phyloP scores from a whole-genome alignment of 2,113 vertebrate genomes.

The Burhinus bistriatus region DNA sequence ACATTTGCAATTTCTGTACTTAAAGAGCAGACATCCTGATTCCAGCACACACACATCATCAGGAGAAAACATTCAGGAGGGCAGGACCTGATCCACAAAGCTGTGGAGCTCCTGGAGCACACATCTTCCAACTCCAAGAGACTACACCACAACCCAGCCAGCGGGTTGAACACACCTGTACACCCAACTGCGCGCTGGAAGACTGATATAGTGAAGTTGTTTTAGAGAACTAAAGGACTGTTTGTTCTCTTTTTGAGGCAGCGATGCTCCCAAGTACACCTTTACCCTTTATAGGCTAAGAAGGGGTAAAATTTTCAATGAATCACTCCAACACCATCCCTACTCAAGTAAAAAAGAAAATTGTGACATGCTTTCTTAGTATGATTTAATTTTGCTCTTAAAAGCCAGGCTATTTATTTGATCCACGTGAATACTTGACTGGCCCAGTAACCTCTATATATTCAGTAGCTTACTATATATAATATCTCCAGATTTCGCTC shows the following conservation, averaged over 20 bases:
- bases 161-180: not conserved
- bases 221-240: not conserved
- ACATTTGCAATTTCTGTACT: not conserved
- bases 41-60: rapidly evolving
- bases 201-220: not conserved
- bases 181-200: not conserved
- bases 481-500: not conserved
- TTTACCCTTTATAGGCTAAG: not conserved
- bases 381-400: not conserved
- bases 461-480: not conserved
- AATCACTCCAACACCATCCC: not conserved
- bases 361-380: not conserved
- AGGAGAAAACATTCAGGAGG: not conserved
- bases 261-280: not conserved
- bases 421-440: not conserved
- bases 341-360: not conserved
- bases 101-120: not conserved
- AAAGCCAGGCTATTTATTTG: not conserved
- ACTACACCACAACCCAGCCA: not conserved
- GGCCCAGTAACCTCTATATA: not conserved
- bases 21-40: not conserved
- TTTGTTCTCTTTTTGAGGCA: not conserved
- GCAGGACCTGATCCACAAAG: not conserved
- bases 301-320: not conserved
- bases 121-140: not conserved